A percentile compares a stretch with the other conserved stretches of the same genome.
These are phyloP conservation scores for Motacilla tschutschensis DNA, from an alignment of 2,113 vertebrate species.

Conservation along the genomic window DNA sequence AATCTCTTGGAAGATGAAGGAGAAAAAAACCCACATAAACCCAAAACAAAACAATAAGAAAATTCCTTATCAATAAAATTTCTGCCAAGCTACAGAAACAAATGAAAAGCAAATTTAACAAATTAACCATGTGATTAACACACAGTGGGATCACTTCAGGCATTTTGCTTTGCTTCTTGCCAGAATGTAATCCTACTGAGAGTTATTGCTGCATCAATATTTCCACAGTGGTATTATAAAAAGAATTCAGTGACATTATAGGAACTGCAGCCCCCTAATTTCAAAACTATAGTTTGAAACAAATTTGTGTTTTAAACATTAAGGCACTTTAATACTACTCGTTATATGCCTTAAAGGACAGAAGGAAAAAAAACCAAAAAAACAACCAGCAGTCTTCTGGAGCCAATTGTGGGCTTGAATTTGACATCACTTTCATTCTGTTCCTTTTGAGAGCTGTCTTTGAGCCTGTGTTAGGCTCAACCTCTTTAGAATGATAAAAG, in stretches of 20 bases:
- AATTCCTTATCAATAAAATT: conserved; percentile 58
- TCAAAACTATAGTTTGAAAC: conserved; percentile 63
- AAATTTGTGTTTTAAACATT: conserved; percentile 70
- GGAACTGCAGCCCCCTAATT: conserved; percentile 14
- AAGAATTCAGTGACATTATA: conserved; percentile 9
- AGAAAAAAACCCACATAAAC: background rate
- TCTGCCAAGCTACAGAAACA: conserved; percentile 36
- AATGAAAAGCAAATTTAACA: conserved; percentile 69
- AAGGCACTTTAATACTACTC: conserved; percentile 61
- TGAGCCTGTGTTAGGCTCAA: conserved; percentile 51
- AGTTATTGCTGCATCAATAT: conserved; percentile 17
- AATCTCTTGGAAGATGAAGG: conserved; percentile 27
- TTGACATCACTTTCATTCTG: conserved; percentile 72
- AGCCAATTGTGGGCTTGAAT: conserved; percentile 59
- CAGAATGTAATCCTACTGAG: conserved; percentile 58
- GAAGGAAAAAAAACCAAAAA: background rate
- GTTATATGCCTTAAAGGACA: conserved; percentile 52
- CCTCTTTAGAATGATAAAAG: conserved; percentile 68
- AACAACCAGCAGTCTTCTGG: conserved; percentile 30
- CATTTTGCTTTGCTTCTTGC: conserved; percentile 48
- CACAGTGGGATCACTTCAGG: conserved; percentile 49
- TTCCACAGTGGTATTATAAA: conserved; percentile 20
- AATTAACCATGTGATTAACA: conserved; percentile 65
- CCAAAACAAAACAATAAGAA: background rate
- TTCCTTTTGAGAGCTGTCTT: conserved; percentile 72